A percentile compares a stretch with the other conserved stretches of the same genome.
Evolutionary conservation across 2,888 invertebrate genomes (phyloP).

Genomic region (Polyommatus iphigenia): DNA sequence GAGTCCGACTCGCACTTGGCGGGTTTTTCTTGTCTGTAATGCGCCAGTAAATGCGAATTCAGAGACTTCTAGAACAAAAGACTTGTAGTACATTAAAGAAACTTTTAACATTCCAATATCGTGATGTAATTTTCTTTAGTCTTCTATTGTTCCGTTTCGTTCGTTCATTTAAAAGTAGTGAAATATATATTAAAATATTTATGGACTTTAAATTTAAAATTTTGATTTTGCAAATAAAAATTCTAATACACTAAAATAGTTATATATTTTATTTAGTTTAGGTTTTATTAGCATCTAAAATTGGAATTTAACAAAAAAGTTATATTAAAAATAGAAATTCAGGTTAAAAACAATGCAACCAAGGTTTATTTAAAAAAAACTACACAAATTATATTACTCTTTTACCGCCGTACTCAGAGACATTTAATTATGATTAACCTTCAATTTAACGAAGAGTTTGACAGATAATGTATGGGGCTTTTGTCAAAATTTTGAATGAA

Average conservation of each 20-base stretch:
- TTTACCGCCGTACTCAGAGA: no score
- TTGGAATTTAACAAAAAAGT: no score
- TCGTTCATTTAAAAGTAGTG: slow-evolving; percentile 19
- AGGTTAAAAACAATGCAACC: no score
- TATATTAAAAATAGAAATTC: no score
- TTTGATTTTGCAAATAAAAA: background rate
- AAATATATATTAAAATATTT: background rate
- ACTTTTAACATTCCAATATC: slow-evolving; percentile 39
- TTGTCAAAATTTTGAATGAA: no score
- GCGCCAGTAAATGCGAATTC: slow-evolving; percentile 8
- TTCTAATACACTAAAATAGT: background rate
- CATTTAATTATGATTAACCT: no score
- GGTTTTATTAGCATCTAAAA: no score
- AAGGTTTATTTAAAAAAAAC: no score
- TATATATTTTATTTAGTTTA: background rate
- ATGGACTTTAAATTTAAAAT: background rate
- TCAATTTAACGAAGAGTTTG: no score
- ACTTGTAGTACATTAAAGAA: slow-evolving; percentile 40
- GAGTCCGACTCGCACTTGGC: background rate
- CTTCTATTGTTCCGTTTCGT: slow-evolving; percentile 15
- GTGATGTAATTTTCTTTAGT: slow-evolving; percentile 24
- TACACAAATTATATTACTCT: no score
- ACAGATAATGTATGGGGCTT: no score
- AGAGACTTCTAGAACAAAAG: slow-evolving; percentile 38
- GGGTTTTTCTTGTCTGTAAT: slow-evolving; percentile 15